Percentiles rank a stretch among this genome's conserved stretches.
These are phyloP conservation scores for Trachelus tabidus DNA, from an alignment of 2,888 invertebrate genomes.

Conservation along the genomic window DNA sequence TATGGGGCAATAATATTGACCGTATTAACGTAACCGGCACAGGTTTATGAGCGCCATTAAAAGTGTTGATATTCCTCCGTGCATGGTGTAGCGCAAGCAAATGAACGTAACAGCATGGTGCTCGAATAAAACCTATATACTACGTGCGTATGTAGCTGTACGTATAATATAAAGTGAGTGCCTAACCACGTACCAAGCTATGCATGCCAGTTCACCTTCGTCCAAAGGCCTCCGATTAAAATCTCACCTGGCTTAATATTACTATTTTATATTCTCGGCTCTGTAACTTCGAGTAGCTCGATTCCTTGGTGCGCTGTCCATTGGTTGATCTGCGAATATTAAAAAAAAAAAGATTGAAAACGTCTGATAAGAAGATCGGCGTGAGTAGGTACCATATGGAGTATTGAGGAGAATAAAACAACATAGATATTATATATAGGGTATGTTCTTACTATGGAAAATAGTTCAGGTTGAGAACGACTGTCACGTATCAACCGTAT, in stretches of 20 bases:
- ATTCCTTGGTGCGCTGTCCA: not conserved
- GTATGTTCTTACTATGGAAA: not conserved
- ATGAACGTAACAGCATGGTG: not conserved
- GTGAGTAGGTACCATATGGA: not conserved
- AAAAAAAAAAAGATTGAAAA: not conserved
- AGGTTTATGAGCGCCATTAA: conserved; percentile 52
- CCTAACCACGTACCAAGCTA: conserved; percentile 21
- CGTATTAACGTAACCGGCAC: conserved; percentile 40
- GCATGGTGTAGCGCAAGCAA: conserved; percentile 5
- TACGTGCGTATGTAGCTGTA: not conserved
- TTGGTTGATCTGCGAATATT: not conserved
- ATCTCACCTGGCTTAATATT: conserved; percentile 56
- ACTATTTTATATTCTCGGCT: conserved; percentile 44
- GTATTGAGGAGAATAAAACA: not conserved
- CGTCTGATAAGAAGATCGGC: not conserved
- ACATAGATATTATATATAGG: not conserved
- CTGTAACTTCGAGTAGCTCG: not conserved
- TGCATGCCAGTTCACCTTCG: conserved; percentile 53
- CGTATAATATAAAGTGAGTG: conserved; percentile 3
- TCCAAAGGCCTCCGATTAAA: conserved; percentile 54
- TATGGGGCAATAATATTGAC: conserved; percentile 43
- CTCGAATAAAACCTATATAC: not conserved
- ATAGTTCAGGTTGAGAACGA: not conserved
- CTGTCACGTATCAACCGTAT: not conserved
- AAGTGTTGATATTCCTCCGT: conserved; percentile 42